Conservation (phyloP, 1,140 invertebrate species). For the Saccostrea echinata region DNA sequence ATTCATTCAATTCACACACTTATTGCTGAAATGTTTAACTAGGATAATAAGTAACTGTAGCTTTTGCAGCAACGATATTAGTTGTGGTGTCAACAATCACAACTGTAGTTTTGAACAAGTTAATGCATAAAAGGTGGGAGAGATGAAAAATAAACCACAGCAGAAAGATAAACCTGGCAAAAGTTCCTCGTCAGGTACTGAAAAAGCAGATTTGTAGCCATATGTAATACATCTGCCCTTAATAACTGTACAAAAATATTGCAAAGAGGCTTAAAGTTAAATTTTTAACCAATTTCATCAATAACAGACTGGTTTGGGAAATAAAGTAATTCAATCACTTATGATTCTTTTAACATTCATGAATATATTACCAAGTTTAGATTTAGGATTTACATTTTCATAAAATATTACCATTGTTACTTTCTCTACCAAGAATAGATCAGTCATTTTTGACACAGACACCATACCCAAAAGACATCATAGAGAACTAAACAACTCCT, state of each 20-base stretch:
- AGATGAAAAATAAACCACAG: background rate
- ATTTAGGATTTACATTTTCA: background rate
- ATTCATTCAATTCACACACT: background rate
- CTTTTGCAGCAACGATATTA: background rate
- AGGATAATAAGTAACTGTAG: background rate
- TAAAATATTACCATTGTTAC: background rate
- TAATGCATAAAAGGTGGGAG: constrained; percentile 14
- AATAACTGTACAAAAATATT: background rate
- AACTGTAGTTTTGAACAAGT: background rate
- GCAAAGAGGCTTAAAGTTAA: too few relatives aligned
- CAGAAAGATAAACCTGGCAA: constrained; percentile 10
- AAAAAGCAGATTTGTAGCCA: background rate
- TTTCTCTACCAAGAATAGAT: background rate
- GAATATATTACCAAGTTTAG: background rate
- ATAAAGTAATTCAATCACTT: too few relatives aligned
- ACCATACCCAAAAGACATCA: background rate
- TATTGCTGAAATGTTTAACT: background rate
- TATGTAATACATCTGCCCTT: background rate
- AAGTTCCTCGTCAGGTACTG: background rate
- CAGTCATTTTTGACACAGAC: background rate
- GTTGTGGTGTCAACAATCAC: background rate
- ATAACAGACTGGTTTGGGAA: too few relatives aligned
- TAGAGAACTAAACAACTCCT: background rate
- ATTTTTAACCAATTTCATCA: too few relatives aligned
- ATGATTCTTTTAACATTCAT: too few relatives aligned